Percentiles rank a stretch among this genome's conserved stretches.
Conservation (phyloP, 2,113 vertebrate genomes). For the Lasiurus borealis region DNA sequence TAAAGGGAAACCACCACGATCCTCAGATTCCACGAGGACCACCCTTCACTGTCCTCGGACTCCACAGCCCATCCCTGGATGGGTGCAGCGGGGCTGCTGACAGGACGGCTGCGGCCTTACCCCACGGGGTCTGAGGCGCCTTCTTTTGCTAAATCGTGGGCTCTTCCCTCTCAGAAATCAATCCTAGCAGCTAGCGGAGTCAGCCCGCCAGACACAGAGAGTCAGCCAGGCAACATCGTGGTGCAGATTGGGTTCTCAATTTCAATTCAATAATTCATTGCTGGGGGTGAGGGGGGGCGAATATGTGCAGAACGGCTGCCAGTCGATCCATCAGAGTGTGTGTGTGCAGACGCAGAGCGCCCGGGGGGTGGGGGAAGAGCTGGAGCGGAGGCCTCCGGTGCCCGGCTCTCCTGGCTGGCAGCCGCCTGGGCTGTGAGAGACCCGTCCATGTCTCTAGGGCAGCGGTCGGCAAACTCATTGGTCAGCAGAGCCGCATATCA, state of each 20-base stretch:
- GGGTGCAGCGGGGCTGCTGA: too few species aligned
- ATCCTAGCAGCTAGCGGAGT: not conserved
- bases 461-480: too few species aligned
- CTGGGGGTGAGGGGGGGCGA: not conserved
- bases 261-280: conserved; percentile 18
- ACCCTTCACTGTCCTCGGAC: not conserved
- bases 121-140: too few species aligned
- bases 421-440: not conserved
- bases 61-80: not conserved
- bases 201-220: not conserved
- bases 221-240: not conserved
- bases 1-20: not conserved
- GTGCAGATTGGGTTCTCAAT: not conserved
- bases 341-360: not conserved
- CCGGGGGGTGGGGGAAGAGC: not conserved
- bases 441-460: not conserved
- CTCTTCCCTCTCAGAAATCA: not conserved
- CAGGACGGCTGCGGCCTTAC: not conserved
- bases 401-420: not conserved
- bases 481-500: too few species aligned
- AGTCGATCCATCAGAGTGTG: not conserved
- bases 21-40: not conserved
- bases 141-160: too few species aligned
- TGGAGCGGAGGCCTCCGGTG: not conserved
- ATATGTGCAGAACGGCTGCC: not conserved